Evolutionary conservation across 2,797 vertebrate species (phyloP).

Genomic region (Leuciscus waleckii): DNA sequence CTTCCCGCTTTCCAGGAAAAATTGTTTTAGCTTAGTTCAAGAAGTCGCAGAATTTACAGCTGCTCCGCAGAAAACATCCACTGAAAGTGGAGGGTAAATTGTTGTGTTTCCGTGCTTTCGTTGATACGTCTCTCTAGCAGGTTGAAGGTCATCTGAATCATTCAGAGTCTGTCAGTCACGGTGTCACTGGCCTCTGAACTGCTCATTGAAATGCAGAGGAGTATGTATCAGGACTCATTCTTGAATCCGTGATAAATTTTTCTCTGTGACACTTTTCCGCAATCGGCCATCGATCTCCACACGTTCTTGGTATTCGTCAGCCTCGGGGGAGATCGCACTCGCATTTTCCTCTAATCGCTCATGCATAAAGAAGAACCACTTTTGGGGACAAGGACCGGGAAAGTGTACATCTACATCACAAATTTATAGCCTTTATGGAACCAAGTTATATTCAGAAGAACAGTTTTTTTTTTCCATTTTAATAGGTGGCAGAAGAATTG

Average conservation of each 20-base stretch:
- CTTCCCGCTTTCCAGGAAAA: constrained; percentile 42
- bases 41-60: constrained; percentile 14
- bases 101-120: background rate
- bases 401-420: constrained; percentile 30
- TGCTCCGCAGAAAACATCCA: constrained; percentile 35
- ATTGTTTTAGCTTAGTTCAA: constrained; percentile 36
- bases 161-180: background rate
- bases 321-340: constrained; percentile 35
- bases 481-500: background rate
- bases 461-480: background rate
- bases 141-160: constrained; percentile 48
- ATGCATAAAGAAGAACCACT: constrained; percentile 37
- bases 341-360: constrained; percentile 51
- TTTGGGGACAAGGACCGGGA: constrained; percentile 21
- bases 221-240: constrained; percentile 46
- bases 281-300: constrained; percentile 57
- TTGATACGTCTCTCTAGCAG: constrained; percentile 7
- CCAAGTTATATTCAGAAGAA: constrained; percentile 8
- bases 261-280: constrained; percentile 39
- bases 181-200: background rate
- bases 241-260: constrained; percentile 55
- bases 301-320: constrained; percentile 55
- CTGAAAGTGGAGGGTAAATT: constrained; percentile 3
- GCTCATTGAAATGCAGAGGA: constrained; percentile 63
- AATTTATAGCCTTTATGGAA: constrained; percentile 42